Percentiles rank a stretch among this genome's conserved stretches.
Conservation (phyloP, 2,113 vertebrate genomes). For the Miniopterus natalensis region DNA sequence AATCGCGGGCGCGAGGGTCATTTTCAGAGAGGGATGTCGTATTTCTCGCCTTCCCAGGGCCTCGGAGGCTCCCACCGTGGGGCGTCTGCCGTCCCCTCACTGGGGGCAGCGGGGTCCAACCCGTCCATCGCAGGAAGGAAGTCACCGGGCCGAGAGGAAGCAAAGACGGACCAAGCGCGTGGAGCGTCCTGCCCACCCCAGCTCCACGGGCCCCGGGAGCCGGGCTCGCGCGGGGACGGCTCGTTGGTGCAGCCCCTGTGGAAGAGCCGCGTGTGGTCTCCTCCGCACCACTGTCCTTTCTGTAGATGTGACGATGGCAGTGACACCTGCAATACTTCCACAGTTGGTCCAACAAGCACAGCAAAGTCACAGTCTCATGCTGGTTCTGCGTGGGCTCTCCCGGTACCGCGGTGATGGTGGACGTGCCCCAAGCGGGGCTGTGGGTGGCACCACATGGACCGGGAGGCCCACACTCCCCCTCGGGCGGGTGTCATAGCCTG, state of each 20-base stretch:
- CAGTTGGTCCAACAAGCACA: background rate
- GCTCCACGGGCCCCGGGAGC: too few species aligned
- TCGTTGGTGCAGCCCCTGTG: too few species aligned
- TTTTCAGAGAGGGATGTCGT: too few species aligned
- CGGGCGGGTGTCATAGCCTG: background rate
- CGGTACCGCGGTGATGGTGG: background rate
- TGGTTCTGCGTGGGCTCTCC: background rate
- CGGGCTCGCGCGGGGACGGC: background rate
- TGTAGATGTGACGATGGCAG: background rate
- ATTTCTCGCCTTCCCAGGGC: background rate
- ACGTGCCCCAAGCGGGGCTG: background rate
- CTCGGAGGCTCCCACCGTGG: background rate
- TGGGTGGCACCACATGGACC: background rate
- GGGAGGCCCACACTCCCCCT: background rate
- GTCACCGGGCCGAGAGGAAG: background rate
- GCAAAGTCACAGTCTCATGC: background rate
- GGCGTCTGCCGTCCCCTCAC: background rate
- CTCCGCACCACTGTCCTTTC: too few species aligned
- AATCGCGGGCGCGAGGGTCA: too few species aligned
- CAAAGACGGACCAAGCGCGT: background rate
- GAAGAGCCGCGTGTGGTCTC: too few species aligned
- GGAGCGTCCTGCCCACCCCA: too few species aligned
- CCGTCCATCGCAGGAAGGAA: background rate
- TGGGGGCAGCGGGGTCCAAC: too few species aligned
- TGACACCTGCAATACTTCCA: background rate